Evolutionary conservation across 2,113 vertebrate species (phyloP), one percentile per base, ranked within the genome.

Genomic region (Chaetodon trifascialis): DNA sequence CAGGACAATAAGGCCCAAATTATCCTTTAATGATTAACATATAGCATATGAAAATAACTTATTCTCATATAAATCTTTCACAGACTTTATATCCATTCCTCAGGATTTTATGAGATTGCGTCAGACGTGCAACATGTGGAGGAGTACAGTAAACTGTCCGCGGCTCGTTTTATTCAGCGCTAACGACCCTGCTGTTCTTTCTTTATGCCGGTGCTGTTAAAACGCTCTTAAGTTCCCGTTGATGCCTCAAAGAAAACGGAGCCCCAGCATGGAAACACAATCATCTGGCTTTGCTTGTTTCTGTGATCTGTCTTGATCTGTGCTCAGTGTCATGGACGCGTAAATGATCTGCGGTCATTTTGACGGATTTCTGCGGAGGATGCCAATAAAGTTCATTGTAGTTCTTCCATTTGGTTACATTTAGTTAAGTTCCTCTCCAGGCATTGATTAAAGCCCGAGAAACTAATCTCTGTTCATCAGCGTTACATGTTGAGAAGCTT

Each of bases 171-270:
- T 68, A 11, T 47, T 5, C 40, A 15, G 44, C 11, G 19, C 16
- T 40, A 19, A 59, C 19, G 40, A 58, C 36, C 79, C 73, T 75
- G 85, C 83, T 85, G 85, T 42, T 80, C 40, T 51, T 56, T 81
- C 34, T 83, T 83, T 87, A 73, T 82, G 40, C 65, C 59, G 11
- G 52, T 42, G 65, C 79, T 83, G 83, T 66, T 70, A 90, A 81
- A 88, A 68, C 69, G 63, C 47, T 55, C 30, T 83, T 62, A 80
- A 55, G 56, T 73, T 73, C 40, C 62, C 51, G 80, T 87, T 83
- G 83, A 83, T 67, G 76, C 71, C 82, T 54, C 34, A n/a, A 47
- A 82, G 81, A 86, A 11, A 76, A 79, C 83, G 23, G 10, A 73
- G 25, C n/a, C 62, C 51, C 68, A 47, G 60, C 74, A 38, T 52